phyloP scores from a whole-genome alignment of 2,888 invertebrate species.

The Conchocele bisecta region DNA sequence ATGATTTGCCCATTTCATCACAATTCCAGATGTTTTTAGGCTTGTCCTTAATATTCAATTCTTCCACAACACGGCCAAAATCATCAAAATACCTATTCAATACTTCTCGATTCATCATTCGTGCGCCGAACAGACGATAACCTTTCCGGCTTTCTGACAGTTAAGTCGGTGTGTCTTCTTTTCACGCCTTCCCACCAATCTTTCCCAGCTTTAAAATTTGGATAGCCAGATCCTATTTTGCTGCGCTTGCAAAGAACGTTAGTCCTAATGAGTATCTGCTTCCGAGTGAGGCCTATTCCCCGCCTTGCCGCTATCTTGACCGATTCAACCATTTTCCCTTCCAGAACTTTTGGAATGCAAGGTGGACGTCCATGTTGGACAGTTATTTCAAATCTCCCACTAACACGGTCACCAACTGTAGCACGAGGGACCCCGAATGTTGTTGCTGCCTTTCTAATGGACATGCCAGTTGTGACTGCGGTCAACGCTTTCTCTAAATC shows the following conservation, averaged over 20 bases:
- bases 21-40: slow-evolving; percentile 19
- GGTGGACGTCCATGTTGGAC: slow-evolving; percentile 28
- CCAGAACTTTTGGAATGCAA: slow-evolving; percentile 20
- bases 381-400: slow-evolving; percentile 9
- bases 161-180: not conserved
- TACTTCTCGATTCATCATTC: slow-evolving; percentile 15
- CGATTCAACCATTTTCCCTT: slow-evolving; percentile 38
- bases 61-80: not conserved
- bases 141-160: not conserved
- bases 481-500: not conserved
- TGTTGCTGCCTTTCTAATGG: slow-evolving; percentile 30
- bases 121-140: not conserved
- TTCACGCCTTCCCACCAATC: slow-evolving; percentile 5
- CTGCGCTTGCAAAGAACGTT: slow-evolving; percentile 2
- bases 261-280: slow-evolving; percentile 4
- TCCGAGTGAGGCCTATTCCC: slow-evolving; percentile 42
- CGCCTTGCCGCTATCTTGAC: slow-evolving; percentile 33
- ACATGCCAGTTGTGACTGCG: slow-evolving; percentile 15
- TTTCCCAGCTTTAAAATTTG: slow-evolving; percentile 8
- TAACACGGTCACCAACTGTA: slow-evolving; percentile 35
- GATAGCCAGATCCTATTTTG: not conserved
- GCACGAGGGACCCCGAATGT: slow-evolving; percentile 26
- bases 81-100: slow-evolving; percentile 13
- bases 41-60: not conserved
- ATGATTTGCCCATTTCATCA: slow-evolving; percentile 19